Percentiles rank a stretch among this genome's conserved stretches.
Conservation (phyloP, 2,797 vertebrate species). For the Saxicola maurus region DNA sequence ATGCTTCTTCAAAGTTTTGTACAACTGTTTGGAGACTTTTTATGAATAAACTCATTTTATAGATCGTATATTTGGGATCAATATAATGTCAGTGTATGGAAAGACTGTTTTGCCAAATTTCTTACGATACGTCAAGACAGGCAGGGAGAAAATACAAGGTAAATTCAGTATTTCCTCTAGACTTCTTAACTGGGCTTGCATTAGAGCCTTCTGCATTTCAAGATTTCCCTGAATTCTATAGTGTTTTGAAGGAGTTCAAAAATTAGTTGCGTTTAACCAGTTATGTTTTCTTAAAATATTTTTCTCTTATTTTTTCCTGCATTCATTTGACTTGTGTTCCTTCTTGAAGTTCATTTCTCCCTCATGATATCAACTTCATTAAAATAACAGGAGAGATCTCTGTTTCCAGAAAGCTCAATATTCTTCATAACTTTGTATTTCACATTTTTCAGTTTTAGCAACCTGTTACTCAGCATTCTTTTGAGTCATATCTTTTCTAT, state of each 20-base stretch:
- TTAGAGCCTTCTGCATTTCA: background rate
- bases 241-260: background rate
- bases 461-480: background rate
- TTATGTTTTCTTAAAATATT: background rate
- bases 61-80: background rate
- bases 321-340: background rate
- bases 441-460: background rate
- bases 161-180: background rate
- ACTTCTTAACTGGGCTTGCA: background rate
- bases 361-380: background rate
- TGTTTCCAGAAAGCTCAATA: rapidly evolving
- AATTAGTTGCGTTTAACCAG: background rate
- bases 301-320: background rate
- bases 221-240: background rate
- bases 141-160: background rate
- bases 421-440: background rate
- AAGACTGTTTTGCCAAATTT: background rate
- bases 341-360: background rate
- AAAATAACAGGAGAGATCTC: background rate
- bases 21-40: background rate
- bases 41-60: background rate
- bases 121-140: background rate
- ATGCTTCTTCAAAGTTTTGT: background rate
- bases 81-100: background rate
- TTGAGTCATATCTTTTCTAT: background rate